Base-by-base conservation (phyloP, 2,113 vertebrate species). In the Tyto alba region DNA sequence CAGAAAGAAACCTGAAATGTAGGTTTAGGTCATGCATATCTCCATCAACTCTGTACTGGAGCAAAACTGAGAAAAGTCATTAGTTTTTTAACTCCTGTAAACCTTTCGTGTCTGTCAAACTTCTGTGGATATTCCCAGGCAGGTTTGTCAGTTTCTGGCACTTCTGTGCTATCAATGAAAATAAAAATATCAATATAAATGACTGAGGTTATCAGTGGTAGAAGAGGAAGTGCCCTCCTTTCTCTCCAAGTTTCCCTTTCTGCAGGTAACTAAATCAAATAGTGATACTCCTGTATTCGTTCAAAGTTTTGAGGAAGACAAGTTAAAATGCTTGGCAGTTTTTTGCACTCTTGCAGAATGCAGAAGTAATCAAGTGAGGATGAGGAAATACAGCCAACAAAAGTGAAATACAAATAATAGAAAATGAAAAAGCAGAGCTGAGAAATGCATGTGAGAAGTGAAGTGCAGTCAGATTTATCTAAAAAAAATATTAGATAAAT, bases 141-240 rank as follows among this genome's bases (percentile, higher is more conserved):
- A n/a, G n/a, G n/a, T n/a, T n/a, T n/a, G n/a, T n/a, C n/a, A n/a
- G n/a, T n/a, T n/a, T n/a, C n/a, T n/a, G n/a, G n/a, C n/a, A n/a
- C n/a, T n/a, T n/a, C n/a, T n/a, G n/a, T n/a, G n/a, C n/a, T n/a
- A n/a, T n/a, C n/a, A n/a, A n/a, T n/a, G n/a, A n/a, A n/a, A n/a
- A n/a, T n/a, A n/a, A n/a, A n/a, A n/a, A n/a, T n/a, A n/a, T n/a
- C n/a, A n/a, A n/a, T n/a, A n/a, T n/a, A n/a, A n/a, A n/a, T n/a
- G n/a, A n/a, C n/a, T n/a, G n/a, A n/a, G n/a, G n/a, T n/a, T n/a
- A n/a, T n/a, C n/a, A n/a, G n/a, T n/a, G 97, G 62, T 98, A 85
- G 98, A 99, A 96, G 98, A 99, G 94, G 97, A 97, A 40, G 94
- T 98, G 29, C 55, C 96, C 12, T 96, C 52, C 22, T 97, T 98